These are phyloP conservation scores for Agriopis leucophaearia DNA, from an alignment of 2,888 invertebrate genomes.

Conservation along the genomic window DNA sequence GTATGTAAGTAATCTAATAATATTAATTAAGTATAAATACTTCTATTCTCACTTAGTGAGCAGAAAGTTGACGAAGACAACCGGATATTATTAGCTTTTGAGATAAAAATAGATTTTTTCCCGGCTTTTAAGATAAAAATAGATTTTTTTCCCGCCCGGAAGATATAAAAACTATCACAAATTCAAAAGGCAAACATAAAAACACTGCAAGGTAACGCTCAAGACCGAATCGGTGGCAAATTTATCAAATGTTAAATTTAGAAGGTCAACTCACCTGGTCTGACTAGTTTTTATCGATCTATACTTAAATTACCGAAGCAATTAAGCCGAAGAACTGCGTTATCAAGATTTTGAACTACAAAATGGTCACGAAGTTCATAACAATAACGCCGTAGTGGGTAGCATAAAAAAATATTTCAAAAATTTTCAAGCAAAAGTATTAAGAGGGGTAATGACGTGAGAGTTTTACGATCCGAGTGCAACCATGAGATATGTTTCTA, in stretches of 20 bases:
- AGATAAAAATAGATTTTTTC: background rate
- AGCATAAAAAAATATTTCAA: background rate
- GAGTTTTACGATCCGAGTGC: background rate
- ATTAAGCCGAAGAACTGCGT: constrained; percentile 23
- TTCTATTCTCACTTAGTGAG: too few species aligned
- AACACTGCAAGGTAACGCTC: constrained; percentile 56
- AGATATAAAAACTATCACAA: constrained; percentile 22
- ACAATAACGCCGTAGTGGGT: constrained; percentile 17
- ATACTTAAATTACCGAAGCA: constrained; percentile 23
- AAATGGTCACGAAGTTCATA: constrained; percentile 19
- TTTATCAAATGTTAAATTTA: constrained; percentile 49
- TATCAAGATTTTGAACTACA: constrained; percentile 14
- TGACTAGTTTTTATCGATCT: constrained; percentile 24
- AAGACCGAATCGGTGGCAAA: constrained; percentile 53
- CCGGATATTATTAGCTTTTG: too few species aligned
- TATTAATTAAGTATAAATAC: too few species aligned
- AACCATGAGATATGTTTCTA: background rate
- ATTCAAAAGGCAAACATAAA: constrained; percentile 57
- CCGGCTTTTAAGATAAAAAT: background rate
- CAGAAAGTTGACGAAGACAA: too few species aligned
- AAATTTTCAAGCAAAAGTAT: background rate
- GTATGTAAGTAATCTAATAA: too few species aligned
- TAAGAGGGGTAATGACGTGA: background rate
- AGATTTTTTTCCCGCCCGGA: constrained; percentile 15
- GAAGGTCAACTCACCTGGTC: constrained; percentile 50